Conservation (phyloP, 30 jellyfish, hydroid and myxozoan species). For the Chironex yamaguchii region DNA sequence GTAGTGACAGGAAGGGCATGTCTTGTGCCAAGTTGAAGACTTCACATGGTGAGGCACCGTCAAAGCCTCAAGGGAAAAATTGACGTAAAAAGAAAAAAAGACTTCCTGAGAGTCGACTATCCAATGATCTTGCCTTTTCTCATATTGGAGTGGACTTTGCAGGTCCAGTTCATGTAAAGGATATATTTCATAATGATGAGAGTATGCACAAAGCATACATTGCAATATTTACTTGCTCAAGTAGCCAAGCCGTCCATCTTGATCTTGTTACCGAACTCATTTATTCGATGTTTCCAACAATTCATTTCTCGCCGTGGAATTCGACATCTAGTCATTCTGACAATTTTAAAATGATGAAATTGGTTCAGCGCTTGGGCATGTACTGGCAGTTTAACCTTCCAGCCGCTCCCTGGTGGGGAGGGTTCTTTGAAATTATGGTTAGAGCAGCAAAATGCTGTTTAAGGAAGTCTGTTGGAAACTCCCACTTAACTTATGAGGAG, state of each 20-base stretch:
- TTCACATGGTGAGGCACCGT: too few species aligned
- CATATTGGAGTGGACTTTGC: slow-evolving; percentile 54
- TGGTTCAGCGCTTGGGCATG: background rate
- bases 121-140: slow-evolving; percentile 43
- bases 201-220: slow-evolving; percentile 29
- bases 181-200: background rate
- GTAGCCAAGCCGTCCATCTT: slow-evolving; percentile 25
- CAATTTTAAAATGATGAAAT: background rate
- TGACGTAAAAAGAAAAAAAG: slow-evolving; percentile 8
- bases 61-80: slow-evolving; percentile 27
- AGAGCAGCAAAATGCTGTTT: slow-evolving; percentile 7
- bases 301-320: slow-evolving; percentile 31
- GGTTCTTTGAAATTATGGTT: slow-evolving; percentile 8
- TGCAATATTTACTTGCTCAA: slow-evolving; percentile 49
- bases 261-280: slow-evolving; percentile 10
- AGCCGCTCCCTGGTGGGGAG: slow-evolving; percentile 59
- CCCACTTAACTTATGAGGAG: too few species aligned
- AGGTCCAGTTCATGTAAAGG: slow-evolving; percentile 44
- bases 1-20: too few species aligned
- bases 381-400: slow-evolving; percentile 48
- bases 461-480: too few species aligned
- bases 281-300: slow-evolving; percentile 26
- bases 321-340: background rate
- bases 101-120: slow-evolving; percentile 33
- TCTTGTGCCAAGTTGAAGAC: too few species aligned